These are phyloP conservation scores for Bungarus multicinctus DNA, from an alignment of 2,113 vertebrate genomes.

Conservation along the genomic window DNA sequence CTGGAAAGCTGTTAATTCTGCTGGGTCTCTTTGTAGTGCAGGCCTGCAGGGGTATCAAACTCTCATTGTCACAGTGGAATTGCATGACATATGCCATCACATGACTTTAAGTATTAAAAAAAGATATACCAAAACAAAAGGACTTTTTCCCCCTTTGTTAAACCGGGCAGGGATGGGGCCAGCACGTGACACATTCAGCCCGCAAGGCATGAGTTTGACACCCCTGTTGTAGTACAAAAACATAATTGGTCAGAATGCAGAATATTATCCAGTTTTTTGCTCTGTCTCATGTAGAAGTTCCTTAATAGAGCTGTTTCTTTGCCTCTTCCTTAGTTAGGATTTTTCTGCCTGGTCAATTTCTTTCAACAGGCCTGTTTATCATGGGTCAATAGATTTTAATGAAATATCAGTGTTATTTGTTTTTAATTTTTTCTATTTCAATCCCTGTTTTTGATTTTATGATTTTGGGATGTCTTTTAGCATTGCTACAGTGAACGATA, in stretches of 20 bases:
- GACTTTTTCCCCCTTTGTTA: no score
- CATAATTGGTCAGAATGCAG: no score
- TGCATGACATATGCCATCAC: no score
- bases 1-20: not conserved
- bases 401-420: not conserved
- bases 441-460: not conserved
- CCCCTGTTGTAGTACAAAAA: not conserved
- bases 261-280: not conserved
- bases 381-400: not conserved
- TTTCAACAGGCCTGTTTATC: not conserved
- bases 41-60: no score
- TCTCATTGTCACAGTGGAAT: no score
- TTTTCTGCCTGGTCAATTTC: not conserved
- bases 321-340: not conserved
- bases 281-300: not conserved
- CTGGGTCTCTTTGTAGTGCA: not conserved
- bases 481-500: not conserved
- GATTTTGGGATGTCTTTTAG: not conserved
- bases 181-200: no score
- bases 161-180: no score
- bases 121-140: no score
- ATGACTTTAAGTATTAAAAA: no score
- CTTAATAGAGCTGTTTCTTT: not conserved
- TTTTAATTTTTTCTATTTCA: not conserved
- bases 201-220: no score